phyloP scores from a whole-genome alignment of 1,140 invertebrate species.

The Caerostris darwini region DNA sequence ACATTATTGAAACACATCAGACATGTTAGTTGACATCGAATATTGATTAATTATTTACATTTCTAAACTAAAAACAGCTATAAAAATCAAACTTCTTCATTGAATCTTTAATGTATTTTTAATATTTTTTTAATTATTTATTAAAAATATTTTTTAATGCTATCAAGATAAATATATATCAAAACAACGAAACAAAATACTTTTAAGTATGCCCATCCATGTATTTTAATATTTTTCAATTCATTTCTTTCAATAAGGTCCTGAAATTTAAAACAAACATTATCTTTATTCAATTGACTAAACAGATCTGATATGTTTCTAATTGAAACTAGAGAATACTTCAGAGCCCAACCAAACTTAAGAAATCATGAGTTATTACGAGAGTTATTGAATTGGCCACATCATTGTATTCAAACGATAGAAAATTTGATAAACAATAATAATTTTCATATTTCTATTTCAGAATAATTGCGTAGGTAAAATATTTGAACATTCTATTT shows the following conservation, averaged over 20 bases:
- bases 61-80: too few species aligned
- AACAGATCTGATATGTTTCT: background rate
- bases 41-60: too few species aligned
- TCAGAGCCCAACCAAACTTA: background rate
- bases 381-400: background rate
- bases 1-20: too few species aligned
- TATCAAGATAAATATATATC: too few species aligned
- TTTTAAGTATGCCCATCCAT: too few species aligned
- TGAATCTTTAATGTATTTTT: too few species aligned
- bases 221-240: too few species aligned
- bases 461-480: background rate
- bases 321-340: background rate
- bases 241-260: background rate
- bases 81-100: too few species aligned
- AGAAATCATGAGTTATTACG: background rate
- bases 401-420: background rate
- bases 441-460: background rate
- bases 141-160: too few species aligned
- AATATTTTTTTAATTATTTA: too few species aligned
- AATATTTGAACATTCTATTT: background rate
- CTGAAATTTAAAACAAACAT: background rate
- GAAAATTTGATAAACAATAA: constrained; percentile 17
- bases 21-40: too few species aligned
- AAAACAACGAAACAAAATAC: too few species aligned
- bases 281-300: background rate